phyloP scores from a whole-genome alignment of 2,113 vertebrate species.

The Hippocampus comes region DNA sequence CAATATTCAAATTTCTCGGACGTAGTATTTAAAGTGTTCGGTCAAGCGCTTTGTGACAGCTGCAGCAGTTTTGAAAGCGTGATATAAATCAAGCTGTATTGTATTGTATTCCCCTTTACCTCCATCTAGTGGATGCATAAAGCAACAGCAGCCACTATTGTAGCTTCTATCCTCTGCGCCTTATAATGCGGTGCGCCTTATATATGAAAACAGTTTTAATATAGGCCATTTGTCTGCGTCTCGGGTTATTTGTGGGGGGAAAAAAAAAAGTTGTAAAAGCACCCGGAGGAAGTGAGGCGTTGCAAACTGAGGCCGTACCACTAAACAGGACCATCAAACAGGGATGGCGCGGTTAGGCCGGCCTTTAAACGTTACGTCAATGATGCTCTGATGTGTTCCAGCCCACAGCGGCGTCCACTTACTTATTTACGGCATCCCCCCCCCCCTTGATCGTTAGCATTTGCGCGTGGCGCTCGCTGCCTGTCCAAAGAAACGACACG shows the following conservation, averaged over 20 bases:
- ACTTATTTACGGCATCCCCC: background rate
- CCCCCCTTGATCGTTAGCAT: background rate
- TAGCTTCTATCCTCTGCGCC: no score
- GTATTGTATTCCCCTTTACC: no score
- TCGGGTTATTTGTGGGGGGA: background rate
- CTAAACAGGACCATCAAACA: background rate
- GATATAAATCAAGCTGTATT: no score
- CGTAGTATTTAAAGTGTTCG: no score
- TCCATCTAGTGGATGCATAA: no score
- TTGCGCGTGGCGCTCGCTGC: background rate
- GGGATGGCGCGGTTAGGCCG: background rate
- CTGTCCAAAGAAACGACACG: background rate
- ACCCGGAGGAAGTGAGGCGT: background rate
- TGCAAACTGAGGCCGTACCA: background rate
- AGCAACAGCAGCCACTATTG: no score
- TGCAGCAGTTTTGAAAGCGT: no score
- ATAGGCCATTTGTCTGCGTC: no score
- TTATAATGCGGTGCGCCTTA: no score
- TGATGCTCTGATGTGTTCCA: background rate
- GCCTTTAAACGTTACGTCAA: background rate
- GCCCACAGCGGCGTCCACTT: background rate
- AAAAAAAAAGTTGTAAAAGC: background rate
- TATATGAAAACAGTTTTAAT: no score
- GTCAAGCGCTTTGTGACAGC: no score
- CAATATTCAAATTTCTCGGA: no score